A percentile compares a stretch with the other conserved stretches of the same genome.
Evolutionary conservation across 2,888 invertebrate genomes (phyloP).

Genomic region (Heteromurus nitidus): DNA sequence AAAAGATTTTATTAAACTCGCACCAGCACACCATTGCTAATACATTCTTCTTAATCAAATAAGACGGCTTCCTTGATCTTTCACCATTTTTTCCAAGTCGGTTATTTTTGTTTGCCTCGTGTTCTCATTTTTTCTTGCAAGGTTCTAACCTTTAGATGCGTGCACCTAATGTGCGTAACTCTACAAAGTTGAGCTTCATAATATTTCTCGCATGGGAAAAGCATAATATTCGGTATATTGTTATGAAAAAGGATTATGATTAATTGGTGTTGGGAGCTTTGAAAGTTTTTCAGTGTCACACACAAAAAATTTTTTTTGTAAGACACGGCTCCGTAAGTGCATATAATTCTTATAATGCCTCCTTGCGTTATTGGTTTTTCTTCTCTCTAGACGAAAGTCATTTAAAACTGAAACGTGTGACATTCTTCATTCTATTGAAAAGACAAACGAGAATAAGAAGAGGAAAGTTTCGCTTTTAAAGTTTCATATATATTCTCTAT

Average conservation of each 20-base stretch:
- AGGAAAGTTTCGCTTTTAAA: not conserved
- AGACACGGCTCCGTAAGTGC: not conserved
- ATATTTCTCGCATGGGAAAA: not conserved
- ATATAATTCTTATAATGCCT: not conserved
- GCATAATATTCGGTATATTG: not conserved
- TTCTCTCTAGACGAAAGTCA: constrained; percentile 12
- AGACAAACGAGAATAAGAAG: constrained; percentile 5
- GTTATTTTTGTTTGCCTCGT: not conserved
- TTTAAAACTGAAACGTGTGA: constrained; percentile 18
- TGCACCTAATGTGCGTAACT: not conserved
- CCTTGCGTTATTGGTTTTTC: constrained; percentile 7
- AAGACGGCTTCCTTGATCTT: not conserved
- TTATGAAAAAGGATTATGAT: constrained; percentile 22
- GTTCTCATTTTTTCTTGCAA: not conserved
- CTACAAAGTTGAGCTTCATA: not conserved
- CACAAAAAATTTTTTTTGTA: not conserved
- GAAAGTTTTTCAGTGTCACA: constrained; percentile 25
- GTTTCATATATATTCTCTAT: not conserved
- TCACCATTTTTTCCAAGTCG: not conserved
- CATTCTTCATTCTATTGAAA: constrained; percentile 20
- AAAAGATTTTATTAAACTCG: not conserved
- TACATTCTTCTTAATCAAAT: not conserved
- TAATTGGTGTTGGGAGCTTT: constrained; percentile 5
- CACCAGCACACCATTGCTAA: not conserved
- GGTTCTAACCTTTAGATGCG: not conserved